Percentiles rank a stretch among this genome's conserved stretches.
Conservation (phyloP, 2,113 vertebrate species). For the Haemorhous mexicanus region DNA sequence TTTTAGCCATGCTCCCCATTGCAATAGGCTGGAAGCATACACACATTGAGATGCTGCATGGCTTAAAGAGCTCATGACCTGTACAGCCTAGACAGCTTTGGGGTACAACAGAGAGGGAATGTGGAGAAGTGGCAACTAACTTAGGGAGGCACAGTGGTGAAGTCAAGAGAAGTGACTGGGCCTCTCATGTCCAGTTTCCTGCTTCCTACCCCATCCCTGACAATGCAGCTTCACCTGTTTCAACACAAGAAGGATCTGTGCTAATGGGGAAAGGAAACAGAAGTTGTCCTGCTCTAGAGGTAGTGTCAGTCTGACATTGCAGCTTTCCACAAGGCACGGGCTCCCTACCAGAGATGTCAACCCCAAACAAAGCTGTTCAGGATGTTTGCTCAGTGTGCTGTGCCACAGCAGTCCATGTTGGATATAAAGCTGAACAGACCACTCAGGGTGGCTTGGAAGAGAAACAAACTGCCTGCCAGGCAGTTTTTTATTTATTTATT, state of each 20-base stretch:
- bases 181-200: not conserved
- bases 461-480: not conserved
- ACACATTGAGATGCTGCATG: not conserved
- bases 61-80: not conserved
- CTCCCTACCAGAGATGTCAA: not conserved
- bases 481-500: conserved; percentile 11
- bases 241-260: not conserved
- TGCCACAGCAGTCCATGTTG: accelerated
- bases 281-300: not conserved
- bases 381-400: not conserved
- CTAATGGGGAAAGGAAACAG: not conserved
- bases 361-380: not conserved
- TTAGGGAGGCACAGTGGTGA: not conserved
- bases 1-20: not conserved
- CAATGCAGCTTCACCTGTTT: not conserved
- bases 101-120: not conserved
- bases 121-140: not conserved
- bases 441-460: not conserved
- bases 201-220: not conserved
- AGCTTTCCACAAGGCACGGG: not conserved
- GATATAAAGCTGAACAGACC: not conserved
- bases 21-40: not conserved
- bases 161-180: not conserved
- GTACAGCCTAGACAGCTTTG: not conserved
- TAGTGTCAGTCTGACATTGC: not conserved